Evolutionary conservation across 2,797 vertebrate genomes (phyloP).

Genomic region (Danionella dracula): DNA sequence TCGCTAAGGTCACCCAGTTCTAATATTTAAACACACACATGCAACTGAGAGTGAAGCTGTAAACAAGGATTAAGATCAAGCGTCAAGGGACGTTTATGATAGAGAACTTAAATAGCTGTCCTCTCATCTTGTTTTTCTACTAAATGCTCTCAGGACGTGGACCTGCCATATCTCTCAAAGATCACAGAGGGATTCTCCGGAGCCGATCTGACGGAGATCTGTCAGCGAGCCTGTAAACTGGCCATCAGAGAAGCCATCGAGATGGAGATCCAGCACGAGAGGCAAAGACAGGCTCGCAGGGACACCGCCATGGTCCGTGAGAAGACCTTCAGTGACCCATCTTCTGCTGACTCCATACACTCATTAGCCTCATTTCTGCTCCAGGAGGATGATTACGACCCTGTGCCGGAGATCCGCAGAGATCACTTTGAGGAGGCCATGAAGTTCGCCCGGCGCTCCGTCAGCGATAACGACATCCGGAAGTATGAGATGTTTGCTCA

Average conservation of each 20-base stretch:
- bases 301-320: conserved; percentile 65
- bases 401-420: conserved; percentile 74
- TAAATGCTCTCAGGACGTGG: conserved; percentile 59
- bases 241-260: conserved; percentile 74
- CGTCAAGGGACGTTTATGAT: too few relatives aligned
- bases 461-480: conserved; percentile 98
- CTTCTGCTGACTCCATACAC: too few relatives aligned
- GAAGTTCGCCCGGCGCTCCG: conserved; percentile 95
- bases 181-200: conserved; percentile 75
- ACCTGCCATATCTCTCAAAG: conserved; percentile 63
- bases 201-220: conserved; percentile 75
- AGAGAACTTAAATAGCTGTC: too few relatives aligned
- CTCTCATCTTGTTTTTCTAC: too few relatives aligned
- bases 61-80: too few relatives aligned
- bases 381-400: conserved; percentile 71
- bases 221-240: conserved; percentile 72
- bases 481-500: conserved; percentile 99
- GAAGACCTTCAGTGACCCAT: too few relatives aligned
- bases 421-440: conserved; percentile 80
- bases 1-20: conserved; percentile 52
- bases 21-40: not conserved
- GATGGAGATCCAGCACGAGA: conserved; percentile 67
- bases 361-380: not conserved
- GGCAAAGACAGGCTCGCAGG: conserved; percentile 58
- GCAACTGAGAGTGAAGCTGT: too few relatives aligned